These are phyloP conservation scores for Scaptomyza parva DNA, from an alignment of 2,888 invertebrate genomes.

Conservation along the genomic window DNA sequence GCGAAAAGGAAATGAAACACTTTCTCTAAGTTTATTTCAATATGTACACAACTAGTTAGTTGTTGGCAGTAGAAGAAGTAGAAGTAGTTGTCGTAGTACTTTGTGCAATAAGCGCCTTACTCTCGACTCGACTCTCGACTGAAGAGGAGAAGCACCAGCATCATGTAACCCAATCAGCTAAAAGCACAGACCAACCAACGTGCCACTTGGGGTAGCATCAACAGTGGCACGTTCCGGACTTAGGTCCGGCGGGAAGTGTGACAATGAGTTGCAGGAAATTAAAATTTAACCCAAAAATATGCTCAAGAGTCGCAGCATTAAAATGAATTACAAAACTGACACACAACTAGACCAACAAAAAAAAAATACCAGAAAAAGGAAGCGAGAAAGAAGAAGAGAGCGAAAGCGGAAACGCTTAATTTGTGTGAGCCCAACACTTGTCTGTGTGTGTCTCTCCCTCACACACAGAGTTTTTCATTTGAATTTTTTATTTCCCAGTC, in stretches of 20 bases:
- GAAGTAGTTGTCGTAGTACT: conserved; percentile 1
- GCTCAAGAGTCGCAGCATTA: conserved; percentile 29
- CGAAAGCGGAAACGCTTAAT: conserved; percentile 70
- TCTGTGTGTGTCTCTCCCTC: no score
- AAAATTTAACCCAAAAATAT: conserved; percentile 69
- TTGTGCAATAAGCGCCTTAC: conserved; percentile 47
- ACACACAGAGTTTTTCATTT: conserved; percentile 68
- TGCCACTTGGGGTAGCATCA: conserved; percentile 7
- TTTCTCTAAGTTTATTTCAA: conserved; percentile 27
- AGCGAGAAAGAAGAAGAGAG: conserved; percentile 3
- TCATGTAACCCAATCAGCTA: conserved; percentile 50
- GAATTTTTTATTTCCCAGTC: conserved; percentile 72
- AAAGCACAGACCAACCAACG: conserved; percentile 30
- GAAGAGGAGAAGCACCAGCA: no score
- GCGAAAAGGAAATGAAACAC: conserved; percentile 2
- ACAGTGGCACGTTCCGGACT: conserved; percentile 16
- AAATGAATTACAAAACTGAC: conserved; percentile 53
- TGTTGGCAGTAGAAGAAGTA: no score
- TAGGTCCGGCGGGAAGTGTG: conserved; percentile 53
- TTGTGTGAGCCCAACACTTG: conserved; percentile 51
- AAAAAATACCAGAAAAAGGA: not conserved
- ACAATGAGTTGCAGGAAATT: conserved; percentile 75
- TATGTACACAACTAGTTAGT: conserved; percentile 25
- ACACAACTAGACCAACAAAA: conserved; percentile 3
- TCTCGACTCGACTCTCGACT: not conserved